Evolutionary conservation across 1,140 invertebrate genomes (phyloP).

Genomic region (Apis laboriosa): DNA sequence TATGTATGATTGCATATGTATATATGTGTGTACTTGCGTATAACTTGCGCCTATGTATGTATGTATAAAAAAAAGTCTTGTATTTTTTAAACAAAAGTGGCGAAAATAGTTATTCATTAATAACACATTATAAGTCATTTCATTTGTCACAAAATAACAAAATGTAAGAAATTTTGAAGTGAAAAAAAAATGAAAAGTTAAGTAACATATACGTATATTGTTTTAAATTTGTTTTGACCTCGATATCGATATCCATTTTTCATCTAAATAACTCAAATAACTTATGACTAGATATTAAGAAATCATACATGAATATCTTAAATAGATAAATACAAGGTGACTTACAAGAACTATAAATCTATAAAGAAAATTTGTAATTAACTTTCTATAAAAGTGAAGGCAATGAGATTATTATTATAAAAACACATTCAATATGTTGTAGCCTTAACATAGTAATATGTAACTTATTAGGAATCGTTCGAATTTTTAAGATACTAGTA

Average conservation of each 20-base stretch:
- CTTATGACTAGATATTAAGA: constrained; percentile 44
- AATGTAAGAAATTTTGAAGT: constrained; percentile 44
- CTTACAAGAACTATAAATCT: constrained; percentile 34
- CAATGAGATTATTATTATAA: constrained; percentile 50
- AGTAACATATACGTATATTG: constrained; percentile 23
- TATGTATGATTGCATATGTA: constrained; percentile 58
- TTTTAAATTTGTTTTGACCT: constrained; percentile 51
- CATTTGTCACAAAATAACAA: constrained; percentile 33
- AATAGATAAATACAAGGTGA: constrained; percentile 29
- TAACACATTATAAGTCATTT: constrained; percentile 45
- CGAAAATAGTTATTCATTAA: constrained; percentile 49
- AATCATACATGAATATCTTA: constrained; percentile 28
- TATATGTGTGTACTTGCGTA: constrained; percentile 54
- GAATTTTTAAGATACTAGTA: constrained; percentile 49
- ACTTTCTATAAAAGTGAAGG: constrained; percentile 48
- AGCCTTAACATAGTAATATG: constrained; percentile 48
- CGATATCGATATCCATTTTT: constrained; percentile 36
- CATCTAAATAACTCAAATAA: constrained; percentile 24
- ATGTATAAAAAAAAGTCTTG: constrained; percentile 59
- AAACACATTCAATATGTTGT: constrained; percentile 39
- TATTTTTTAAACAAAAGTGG: constrained; percentile 56
- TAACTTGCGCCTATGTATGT: constrained; percentile 64
- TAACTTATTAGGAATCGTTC: constrained; percentile 46
- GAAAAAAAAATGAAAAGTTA: constrained; percentile 44
- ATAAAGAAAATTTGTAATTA: constrained; percentile 50